phyloP scores from a whole-genome alignment of 2,888 invertebrate species.

The Stenodera caucasica region DNA sequence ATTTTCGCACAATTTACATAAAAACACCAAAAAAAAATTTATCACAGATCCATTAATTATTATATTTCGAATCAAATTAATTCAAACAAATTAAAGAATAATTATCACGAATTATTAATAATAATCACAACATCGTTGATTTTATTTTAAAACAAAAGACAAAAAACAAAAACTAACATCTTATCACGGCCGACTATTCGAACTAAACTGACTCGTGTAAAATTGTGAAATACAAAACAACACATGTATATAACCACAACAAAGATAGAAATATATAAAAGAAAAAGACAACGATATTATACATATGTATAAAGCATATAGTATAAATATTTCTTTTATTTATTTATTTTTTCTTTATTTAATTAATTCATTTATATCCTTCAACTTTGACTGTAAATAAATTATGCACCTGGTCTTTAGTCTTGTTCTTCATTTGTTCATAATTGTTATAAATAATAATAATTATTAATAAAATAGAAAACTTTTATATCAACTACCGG shows the following conservation, averaged over 20 bases:
- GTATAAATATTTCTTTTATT: background rate
- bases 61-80: too few species aligned
- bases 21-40: background rate
- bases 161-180: background rate
- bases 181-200: background rate
- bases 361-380: background rate
- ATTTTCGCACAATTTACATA: too few species aligned
- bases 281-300: background rate
- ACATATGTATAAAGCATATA: background rate
- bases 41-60: slow-evolving; percentile 5
- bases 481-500: too few species aligned
- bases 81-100: background rate
- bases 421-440: too few species aligned
- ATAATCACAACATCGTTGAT: slow-evolving; percentile 2
- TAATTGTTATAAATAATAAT: too few species aligned
- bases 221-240: background rate
- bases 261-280: background rate
- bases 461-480: too few species aligned
- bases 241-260: background rate
- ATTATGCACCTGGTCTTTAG: background rate
- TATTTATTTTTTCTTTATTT: background rate
- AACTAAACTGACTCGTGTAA: background rate
- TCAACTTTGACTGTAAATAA: slow-evolving; percentile 1
- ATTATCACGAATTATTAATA: background rate
- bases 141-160: background rate